A percentile compares a stretch with the other conserved stretches of the same genome.
phyloP scores from a whole-genome alignment of 1,140 invertebrate genomes.

The Galleria mellonella region DNA sequence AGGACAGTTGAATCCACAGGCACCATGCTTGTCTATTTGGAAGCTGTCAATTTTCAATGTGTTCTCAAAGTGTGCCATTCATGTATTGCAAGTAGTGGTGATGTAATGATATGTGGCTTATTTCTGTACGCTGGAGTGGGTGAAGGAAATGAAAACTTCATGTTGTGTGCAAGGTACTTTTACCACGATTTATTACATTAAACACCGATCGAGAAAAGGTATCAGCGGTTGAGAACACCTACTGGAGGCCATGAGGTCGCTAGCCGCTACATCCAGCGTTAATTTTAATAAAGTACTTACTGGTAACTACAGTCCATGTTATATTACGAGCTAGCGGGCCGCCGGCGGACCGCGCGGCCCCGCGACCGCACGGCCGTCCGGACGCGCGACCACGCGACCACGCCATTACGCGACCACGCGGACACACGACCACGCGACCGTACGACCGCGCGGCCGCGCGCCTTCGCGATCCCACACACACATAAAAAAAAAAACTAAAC shows the following conservation, averaged over 20 bases:
- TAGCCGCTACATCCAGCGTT: slow-evolving; percentile 5
- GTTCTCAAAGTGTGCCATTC: too few species aligned
- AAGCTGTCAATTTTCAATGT: too few species aligned
- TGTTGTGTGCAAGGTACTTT: slow-evolving; percentile 51
- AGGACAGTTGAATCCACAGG: too few species aligned
- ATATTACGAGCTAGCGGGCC: not conserved
- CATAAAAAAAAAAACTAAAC: slow-evolving; percentile 42
- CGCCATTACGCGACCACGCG: slow-evolving; percentile 9
- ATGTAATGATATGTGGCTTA: too few species aligned
- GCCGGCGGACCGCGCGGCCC: slow-evolving; percentile 1
- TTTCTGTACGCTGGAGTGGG: not conserved
- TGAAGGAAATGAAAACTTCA: slow-evolving; percentile 40
- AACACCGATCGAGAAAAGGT: slow-evolving; percentile 46
- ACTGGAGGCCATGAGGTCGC: slow-evolving; percentile 12
- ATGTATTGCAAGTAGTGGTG: too few species aligned
- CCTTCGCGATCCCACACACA: slow-evolving; percentile 5
- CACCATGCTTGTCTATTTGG: too few species aligned
- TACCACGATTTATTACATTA: slow-evolving; percentile 57
- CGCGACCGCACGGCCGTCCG: not conserved
- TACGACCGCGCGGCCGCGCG: too few species aligned
- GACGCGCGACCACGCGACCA: slow-evolving; percentile 2
- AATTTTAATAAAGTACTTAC: slow-evolving; percentile 3
- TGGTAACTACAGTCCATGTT: slow-evolving; percentile 1
- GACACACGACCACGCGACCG: not conserved
- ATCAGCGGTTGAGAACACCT: slow-evolving; percentile 22